phyloP scores from a whole-genome alignment of 2,797 vertebrate species.

The Neomorphus geoffroyi region DNA sequence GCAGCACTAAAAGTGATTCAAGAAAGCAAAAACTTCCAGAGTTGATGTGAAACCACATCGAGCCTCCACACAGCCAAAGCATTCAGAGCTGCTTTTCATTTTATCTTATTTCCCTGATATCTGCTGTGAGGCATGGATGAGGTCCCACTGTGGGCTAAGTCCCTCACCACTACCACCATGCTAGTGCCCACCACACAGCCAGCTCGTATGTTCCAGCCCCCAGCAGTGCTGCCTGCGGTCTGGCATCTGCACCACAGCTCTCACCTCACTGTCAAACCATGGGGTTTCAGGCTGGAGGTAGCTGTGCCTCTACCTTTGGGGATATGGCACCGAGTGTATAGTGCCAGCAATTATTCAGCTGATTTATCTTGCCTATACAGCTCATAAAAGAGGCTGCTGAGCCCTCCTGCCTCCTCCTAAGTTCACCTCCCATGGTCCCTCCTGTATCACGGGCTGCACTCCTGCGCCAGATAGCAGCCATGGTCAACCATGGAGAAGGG shows the following conservation, averaged over 20 bases:
- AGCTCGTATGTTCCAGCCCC: fast-evolving
- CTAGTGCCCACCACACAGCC: neutral
- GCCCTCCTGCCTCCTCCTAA: neutral
- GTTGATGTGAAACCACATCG: neutral
- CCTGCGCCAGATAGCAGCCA: fast-evolving
- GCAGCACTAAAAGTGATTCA: neutral
- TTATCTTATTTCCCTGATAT: neutral
- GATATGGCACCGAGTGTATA: neutral
- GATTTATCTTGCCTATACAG: neutral
- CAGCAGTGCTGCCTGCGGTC: neutral
- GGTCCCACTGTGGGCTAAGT: neutral
- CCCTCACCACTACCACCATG: neutral
- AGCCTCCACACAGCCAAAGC: neutral
- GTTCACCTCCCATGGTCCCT: neutral
- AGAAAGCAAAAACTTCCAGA: neutral
- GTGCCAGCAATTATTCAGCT: neutral
- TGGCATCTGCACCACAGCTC: neutral
- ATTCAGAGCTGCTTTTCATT: neutral
- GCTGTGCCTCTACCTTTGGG: neutral
- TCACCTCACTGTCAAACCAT: neutral
- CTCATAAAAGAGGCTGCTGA: neutral
- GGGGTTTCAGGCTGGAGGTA: neutral
- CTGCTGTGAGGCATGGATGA: neutral
- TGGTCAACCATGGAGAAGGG: fast-evolving
- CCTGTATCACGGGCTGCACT: neutral